phyloP scores from a whole-genome alignment of 2,888 invertebrate genomes.

The Sipha maydis region DNA sequence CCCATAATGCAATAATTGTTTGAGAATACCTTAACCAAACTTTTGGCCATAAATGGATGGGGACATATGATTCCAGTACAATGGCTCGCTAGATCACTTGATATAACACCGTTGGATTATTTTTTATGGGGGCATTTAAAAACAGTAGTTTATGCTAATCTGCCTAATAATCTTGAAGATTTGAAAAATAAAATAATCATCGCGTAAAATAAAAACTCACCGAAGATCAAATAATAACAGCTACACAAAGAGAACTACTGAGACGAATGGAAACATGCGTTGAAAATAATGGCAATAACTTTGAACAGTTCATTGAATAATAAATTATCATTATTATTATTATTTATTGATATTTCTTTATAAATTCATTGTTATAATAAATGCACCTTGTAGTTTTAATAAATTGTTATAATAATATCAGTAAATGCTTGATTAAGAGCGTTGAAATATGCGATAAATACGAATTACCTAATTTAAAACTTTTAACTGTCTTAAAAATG shows the following conservation, averaged over 20 bases:
- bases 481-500: constrained; percentile 2
- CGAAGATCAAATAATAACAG: not conserved
- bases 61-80: constrained; percentile 8
- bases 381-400: constrained; percentile 5
- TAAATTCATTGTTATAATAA: too few relatives aligned
- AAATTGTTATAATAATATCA: constrained; percentile 2
- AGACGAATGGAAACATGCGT: constrained; percentile 14
- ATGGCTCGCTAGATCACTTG: not conserved
- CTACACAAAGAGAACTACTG: constrained; percentile 16
- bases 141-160: not conserved
- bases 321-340: not conserved
- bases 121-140: not conserved
- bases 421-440: not conserved
- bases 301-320: too few relatives aligned
- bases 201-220: not conserved
- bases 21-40: constrained; percentile 12
- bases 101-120: not conserved
- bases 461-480: not conserved
- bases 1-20: not conserved
- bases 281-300: too few relatives aligned
- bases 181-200: constrained; percentile 14
- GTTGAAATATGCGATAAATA: not conserved
- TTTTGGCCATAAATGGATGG: constrained; percentile 23
- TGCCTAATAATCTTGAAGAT: not conserved
- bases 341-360: not conserved